A percentile compares a stretch with the other conserved stretches of the same genome.
These are phyloP conservation scores for Peromyscus aztecus DNA, from an alignment of 2,797 vertebrate species.

Conservation along the genomic window DNA sequence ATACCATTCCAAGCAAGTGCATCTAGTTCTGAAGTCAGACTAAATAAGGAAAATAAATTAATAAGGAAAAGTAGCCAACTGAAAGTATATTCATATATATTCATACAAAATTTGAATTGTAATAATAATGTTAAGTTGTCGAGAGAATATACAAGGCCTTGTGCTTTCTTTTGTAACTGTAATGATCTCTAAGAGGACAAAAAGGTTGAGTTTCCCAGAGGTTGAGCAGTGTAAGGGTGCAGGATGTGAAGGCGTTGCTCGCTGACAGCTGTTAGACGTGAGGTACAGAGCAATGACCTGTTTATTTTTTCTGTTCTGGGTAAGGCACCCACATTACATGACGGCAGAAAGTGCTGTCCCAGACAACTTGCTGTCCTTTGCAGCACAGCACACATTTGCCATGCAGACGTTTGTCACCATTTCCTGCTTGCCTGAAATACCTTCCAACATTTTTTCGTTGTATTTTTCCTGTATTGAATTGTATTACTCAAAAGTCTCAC, in stretches of 20 bases:
- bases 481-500: constrained; percentile 58
- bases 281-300: neutral
- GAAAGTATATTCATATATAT: constrained; percentile 58
- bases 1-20: constrained; percentile 75
- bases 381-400: neutral
- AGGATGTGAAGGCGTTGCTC: neutral
- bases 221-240: neutral
- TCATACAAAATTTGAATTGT: constrained; percentile 68
- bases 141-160: constrained; percentile 41
- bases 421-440: constrained; percentile 28
- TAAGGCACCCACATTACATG: constrained; percentile 11
- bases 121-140: constrained; percentile 78
- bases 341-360: neutral
- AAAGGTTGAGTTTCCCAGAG: neutral
- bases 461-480: constrained; percentile 55
- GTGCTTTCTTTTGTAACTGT: neutral
- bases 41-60: constrained; percentile 64
- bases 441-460: constrained; percentile 33
- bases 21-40: constrained; percentile 76
- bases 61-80: constrained; percentile 73
- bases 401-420: neutral
- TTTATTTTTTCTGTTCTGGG: neutral
- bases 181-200: neutral
- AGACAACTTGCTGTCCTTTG: neutral
- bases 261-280: neutral